Percentiles rank a stretch among this genome's conserved stretches.
Conservation (phyloP, 2,113 vertebrate species). For the Bujurquina vittata region DNA sequence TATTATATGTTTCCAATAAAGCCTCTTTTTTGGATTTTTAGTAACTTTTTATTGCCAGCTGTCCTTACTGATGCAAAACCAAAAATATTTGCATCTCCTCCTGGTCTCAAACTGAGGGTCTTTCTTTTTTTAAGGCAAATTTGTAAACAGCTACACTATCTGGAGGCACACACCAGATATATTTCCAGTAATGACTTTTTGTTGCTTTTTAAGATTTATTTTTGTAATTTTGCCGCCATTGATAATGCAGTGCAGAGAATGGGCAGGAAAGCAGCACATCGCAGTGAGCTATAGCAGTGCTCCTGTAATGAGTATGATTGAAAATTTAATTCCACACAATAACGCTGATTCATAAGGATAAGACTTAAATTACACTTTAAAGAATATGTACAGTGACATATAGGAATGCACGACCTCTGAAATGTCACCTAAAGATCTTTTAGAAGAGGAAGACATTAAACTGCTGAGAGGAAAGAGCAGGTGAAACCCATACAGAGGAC, state of each 20-base stretch:
- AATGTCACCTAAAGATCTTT: not conserved
- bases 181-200: not conserved
- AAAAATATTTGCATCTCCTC: not conserved
- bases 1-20: too few relatives aligned
- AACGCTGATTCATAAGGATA: not conserved
- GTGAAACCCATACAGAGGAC: not conserved
- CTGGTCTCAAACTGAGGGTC: not conserved
- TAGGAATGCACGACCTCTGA: not conserved
- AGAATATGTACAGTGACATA: not conserved
- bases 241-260: not conserved
- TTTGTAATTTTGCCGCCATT: not conserved
- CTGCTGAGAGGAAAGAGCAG: not conserved
- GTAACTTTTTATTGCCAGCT: not conserved
- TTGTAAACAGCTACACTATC: not conserved
- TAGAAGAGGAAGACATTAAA: not conserved
- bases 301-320: not conserved
- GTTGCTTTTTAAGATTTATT: not conserved
- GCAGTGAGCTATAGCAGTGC: not conserved
- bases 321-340: not conserved
- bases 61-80: not conserved
- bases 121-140: not conserved
- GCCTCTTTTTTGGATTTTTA: not conserved
- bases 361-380: not conserved
- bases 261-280: not conserved
- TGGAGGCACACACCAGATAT: not conserved